Conservation (phyloP, 2,888 invertebrate species). For the Cistogaster globosa region DNA sequence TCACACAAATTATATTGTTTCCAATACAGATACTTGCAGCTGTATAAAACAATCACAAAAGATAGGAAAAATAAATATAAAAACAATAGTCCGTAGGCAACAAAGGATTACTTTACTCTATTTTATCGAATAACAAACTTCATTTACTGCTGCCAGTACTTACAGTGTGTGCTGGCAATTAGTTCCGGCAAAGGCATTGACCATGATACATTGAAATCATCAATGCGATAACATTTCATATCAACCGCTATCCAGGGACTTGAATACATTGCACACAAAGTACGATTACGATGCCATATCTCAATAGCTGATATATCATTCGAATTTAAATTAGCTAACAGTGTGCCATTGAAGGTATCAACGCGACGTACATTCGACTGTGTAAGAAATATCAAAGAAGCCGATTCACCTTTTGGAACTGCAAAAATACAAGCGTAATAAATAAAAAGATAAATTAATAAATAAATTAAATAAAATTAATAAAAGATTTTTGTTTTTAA, state of each 20-base stretch:
- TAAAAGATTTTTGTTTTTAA: neutral
- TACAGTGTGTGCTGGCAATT: conserved; percentile 87
- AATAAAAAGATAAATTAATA: neutral
- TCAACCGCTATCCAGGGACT: conserved; percentile 81
- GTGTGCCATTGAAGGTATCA: conserved; percentile 84
- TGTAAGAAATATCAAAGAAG: conserved; percentile 88
- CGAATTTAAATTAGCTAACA: conserved; percentile 76
- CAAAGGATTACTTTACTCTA: neutral
- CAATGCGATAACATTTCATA: conserved; percentile 87
- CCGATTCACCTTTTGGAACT: conserved; percentile 87
- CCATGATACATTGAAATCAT: conserved; percentile 86
- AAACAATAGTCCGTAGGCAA: neutral
- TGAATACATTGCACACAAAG: conserved; percentile 89
- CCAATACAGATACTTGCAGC: conserved; percentile 7
- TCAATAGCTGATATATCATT: conserved; percentile 84
- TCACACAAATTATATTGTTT: conserved; percentile 4
- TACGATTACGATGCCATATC: conserved; percentile 87
- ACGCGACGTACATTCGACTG: conserved; percentile 86
- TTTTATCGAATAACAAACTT: neutral
- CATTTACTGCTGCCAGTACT: conserved; percentile 77
- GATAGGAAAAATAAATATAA: neutral
- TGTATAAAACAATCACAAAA: conserved; percentile 23
- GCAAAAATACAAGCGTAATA: conserved; percentile 49
- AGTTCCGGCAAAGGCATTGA: conserved; percentile 85
- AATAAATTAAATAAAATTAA: neutral